A percentile compares a stretch with the other conserved stretches of the same genome.
These are phyloP conservation scores for Pseudomyrmex gracilis DNA, from an alignment of 1,140 invertebrate species.

Conservation along the genomic window DNA sequence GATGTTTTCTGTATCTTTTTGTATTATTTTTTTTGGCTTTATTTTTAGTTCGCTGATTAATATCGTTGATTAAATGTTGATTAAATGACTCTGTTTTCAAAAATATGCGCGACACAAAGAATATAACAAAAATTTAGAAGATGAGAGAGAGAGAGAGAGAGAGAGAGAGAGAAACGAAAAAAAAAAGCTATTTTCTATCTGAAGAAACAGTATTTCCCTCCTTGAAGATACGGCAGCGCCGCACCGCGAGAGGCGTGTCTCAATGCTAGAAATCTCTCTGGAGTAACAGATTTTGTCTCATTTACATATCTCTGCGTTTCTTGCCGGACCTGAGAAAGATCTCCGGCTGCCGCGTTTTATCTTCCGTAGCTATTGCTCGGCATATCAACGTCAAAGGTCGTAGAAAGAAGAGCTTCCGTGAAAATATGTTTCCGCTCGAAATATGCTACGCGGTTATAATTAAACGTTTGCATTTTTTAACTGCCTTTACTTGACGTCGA, in stretches of 20 bases:
- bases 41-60: too few relatives aligned
- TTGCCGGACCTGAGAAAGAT: conserved; percentile 12
- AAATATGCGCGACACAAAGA: too few relatives aligned
- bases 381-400: conserved; percentile 44
- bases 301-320: conserved; percentile 33
- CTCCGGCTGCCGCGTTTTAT: conserved; percentile 17
- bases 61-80: too few relatives aligned
- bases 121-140: background rate
- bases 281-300: conserved; percentile 36
- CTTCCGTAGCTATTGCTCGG: conserved; percentile 4
- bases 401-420: conserved; percentile 5
- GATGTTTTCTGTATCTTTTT: too few relatives aligned
- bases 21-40: too few relatives aligned
- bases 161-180: background rate
- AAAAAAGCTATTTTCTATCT: background rate
- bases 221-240: background rate
- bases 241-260: background rate
- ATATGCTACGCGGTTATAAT: conserved; percentile 38
- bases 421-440: background rate
- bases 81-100: too few relatives aligned
- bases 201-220: background rate
- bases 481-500: conserved; percentile 72
- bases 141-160: background rate
- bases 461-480: conserved; percentile 77
- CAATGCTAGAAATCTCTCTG: conserved; percentile 13